Base-by-base conservation (phyloP, 2,113 vertebrate species). In the Tetrao urogallus region DNA sequence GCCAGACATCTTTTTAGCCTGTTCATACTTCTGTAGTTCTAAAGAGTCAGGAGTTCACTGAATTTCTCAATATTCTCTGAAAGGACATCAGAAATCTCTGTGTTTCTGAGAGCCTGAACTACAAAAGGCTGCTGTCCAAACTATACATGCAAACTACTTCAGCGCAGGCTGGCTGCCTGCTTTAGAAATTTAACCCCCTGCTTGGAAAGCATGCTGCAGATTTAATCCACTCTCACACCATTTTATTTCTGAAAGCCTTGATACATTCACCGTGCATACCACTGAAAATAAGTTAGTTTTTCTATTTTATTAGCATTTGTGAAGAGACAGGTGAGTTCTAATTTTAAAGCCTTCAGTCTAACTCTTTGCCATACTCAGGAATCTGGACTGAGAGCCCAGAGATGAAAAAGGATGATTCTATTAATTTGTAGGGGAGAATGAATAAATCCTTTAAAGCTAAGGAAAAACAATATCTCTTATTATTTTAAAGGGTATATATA, bases 301-400 rank as follows among this genome's bases (percentile, higher is more conserved):
- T 36, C 36, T 43, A 73, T 42, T 83, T 94, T 67, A 65, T 52
- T 50, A 93, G 32, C 25, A 81, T 58, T 93, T 90, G 20, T 88
- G 57, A 63, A 92, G 52, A 85, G 52, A 77, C 32, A 89, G 67
- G 91, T 92, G 61, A 90, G 71, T 75, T 45, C 43, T 89, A 72
- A 92, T 89, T 89, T 94, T 78, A 87, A 89, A 85, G 11, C 17
- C 57, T 83, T 70, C 65, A 52, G 58, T 75, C 75, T 70, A 32
- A 50, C 73, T 57, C 43, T 76, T 92, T 88, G 30, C 38, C 42
- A 52, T 50, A 48, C 18, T 86, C 38, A 12, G 36, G 32, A 77
- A 77, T 75, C 47, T 52, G 80, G 93, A 67, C 80, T 82, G 47
- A 58, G 25, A 42, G 73, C 75, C 70, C 69, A 57, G 63, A 90